These are phyloP conservation scores for Coryphaenoides rupestris DNA, from an alignment of 2,113 vertebrate species.

Conservation along the genomic window DNA sequence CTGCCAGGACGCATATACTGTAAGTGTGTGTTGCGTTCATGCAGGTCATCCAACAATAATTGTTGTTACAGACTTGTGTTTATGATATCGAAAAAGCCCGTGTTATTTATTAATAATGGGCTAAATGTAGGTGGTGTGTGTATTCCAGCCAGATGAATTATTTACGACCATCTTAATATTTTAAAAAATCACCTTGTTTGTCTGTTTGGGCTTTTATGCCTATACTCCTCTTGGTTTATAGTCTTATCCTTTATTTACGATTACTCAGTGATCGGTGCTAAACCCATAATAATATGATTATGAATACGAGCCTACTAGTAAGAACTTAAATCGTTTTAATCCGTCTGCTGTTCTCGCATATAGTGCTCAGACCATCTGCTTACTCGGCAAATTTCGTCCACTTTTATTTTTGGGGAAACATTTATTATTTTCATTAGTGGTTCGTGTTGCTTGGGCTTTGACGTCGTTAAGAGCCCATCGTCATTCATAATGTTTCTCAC, in stretches of 20 bases:
- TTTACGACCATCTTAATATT: conserved; percentile 61
- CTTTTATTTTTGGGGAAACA: too few species aligned
- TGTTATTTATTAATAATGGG: conserved; percentile 61
- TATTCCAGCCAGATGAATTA: conserved; percentile 58
- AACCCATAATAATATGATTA: conserved; percentile 39
- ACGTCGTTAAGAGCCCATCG: too few species aligned
- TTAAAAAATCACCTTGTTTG: conserved; percentile 56
- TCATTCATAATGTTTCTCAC: too few species aligned
- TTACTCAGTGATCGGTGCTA: conserved; percentile 36
- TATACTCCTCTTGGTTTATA: conserved; percentile 22
- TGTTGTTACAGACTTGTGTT: conserved; percentile 58
- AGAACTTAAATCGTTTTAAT: conserved; percentile 30
- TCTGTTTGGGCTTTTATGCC: conserved; percentile 27
- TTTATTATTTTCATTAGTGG: neutral
- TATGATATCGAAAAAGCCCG: conserved; percentile 48
- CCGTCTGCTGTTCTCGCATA: conserved; percentile 9
- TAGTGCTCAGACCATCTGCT: conserved; percentile 9
- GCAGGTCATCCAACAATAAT: conserved; percentile 47
- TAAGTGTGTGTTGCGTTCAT: conserved; percentile 39
- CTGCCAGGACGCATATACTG: too few species aligned
- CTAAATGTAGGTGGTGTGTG: conserved; percentile 26
- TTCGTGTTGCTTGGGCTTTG: too few species aligned
- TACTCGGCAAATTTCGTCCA: neutral
- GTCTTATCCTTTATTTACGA: conserved; percentile 55
- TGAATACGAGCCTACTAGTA: conserved; percentile 21